Base-by-base conservation (phyloP, 2,888 invertebrate genomes). In the Orgyia antiqua region DNA sequence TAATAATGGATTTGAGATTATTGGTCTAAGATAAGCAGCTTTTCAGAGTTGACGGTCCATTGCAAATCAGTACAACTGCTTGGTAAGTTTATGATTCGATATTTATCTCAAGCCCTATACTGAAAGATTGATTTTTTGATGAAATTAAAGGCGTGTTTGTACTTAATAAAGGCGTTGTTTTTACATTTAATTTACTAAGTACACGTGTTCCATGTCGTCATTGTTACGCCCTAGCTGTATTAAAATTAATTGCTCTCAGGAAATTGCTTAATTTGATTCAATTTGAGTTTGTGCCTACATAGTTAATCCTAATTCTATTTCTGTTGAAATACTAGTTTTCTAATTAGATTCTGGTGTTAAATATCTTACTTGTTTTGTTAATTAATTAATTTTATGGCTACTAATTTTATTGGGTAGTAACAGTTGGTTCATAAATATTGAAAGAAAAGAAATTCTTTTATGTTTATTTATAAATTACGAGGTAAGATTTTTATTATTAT, bases 1-100 rank as follows among this genome's bases (percentile, higher is more conserved):
- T 35, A 30, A 50, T 59, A 57, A 66, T 63, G 72, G 69, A 72
- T 75, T 72, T 58, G 49, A 58, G 51, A 55, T 68, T 63, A 60
- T 55, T 56, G 43, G 47, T 52, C 67, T 59, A 64, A 63, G 57
- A 65, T 60, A 61, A 59, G 58, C 36, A 21, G 31, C 29, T 36
- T 46, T 53, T 42, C 36, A 43, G 51, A 45, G 45, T 55, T 53
- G 52, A 50, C 54, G 57, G 47, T 45, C 36, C 44, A 36, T 40
- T 48, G 51, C 45, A 39, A 45, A 51, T 45, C 50, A 58, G 59
- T 64, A 40, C 36, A 54, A 48, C 36, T 37, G 51, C 33, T 48
- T 43, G 52, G 52, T 52, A 39, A 52, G 52, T 54, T 40, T 49
- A 31, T 36, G 29, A 49, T 41, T 45, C 33, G 42, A 42, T 40